Evolutionary conservation across 2,888 invertebrate species (phyloP).

Genomic region (Coenonympha glycerion): DNA sequence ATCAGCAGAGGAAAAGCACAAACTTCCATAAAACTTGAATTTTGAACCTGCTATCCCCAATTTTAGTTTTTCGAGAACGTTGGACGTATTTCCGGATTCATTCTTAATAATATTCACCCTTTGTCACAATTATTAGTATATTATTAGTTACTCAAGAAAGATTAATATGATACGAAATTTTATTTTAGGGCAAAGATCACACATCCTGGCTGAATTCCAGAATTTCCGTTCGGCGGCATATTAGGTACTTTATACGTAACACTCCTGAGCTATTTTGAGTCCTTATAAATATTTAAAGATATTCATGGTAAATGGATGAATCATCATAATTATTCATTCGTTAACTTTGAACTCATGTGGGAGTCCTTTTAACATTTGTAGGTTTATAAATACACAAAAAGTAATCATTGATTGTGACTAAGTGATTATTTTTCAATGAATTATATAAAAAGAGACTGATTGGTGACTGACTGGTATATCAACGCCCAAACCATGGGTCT

Average conservation of each 20-base stretch:
- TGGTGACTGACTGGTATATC: too few relatives aligned
- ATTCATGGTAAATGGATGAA: conserved; percentile 5
- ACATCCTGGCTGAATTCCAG: conserved; percentile 10
- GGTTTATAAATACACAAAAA: conserved; percentile 10
- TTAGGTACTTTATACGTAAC: not conserved
- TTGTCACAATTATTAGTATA: too few relatives aligned
- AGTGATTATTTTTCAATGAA: too few relatives aligned
- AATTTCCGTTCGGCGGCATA: conserved; percentile 13
- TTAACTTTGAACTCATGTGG: conserved; percentile 7
- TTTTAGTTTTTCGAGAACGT: too few relatives aligned
- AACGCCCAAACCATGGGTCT: too few relatives aligned
- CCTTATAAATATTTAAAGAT: conserved; percentile 7
- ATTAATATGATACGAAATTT: not conserved
- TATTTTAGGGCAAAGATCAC: not conserved
- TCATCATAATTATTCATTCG: conserved; percentile 6
- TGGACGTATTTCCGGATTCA: too few relatives aligned
- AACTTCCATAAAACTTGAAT: too few relatives aligned
- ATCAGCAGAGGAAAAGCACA: too few relatives aligned
- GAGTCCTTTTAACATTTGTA: conserved; percentile 8
- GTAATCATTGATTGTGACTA: conserved; percentile 1
- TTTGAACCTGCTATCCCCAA: too few relatives aligned
- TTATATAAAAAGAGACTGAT: too few relatives aligned
- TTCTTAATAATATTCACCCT: too few relatives aligned
- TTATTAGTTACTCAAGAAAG: too few relatives aligned
- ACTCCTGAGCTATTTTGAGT: conserved; percentile 5